Evolutionary conservation across 2,888 invertebrate species (phyloP), one percentile per base, ranked within the genome.

Genomic region (Mesochorus sp.): DNA sequence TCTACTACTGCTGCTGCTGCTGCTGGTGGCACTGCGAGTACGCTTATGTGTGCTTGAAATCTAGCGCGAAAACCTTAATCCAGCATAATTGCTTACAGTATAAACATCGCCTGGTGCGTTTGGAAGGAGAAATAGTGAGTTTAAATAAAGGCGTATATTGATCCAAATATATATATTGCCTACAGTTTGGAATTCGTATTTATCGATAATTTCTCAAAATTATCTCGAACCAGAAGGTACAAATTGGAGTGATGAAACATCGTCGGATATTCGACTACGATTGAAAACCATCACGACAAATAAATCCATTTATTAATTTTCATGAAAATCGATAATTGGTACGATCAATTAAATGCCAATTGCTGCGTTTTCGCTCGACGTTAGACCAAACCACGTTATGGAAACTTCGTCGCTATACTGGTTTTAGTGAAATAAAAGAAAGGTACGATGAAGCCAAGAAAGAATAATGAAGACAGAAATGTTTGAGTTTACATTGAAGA

Each of bases 51-150:
- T 8, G n/a, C 57, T 34, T 47, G 49, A 49, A 73, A 57, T 73
- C 62, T 64, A 76, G 68, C 47, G 51, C 74, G 51, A 61, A 55
- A 74, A 37, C 71, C 71, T 76, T 72, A 66, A 76, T 76, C 71
- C 76, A 76, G 51, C 66, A 57, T 76, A 76, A 76, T 76, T 76
- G 76, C 71, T 59, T 8, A 24, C 42, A 42, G 51, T 17, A 57
- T 64, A 76, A 76, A 76, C 71, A 71, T 64, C 12, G 51, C 64
- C 24, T 39, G n/a, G 66, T n/a, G n/a, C n/a, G 51, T 49, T 59
- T 17, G 39, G 53, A 51, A 59, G 17, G 39, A 31, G 31, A 59
- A 62, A 61, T 37, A 24, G 44, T 12, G 14, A 3, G 12, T 3
- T n/a, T n/a, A n/a, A 34, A 34, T 49, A 28, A 3, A n/a, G n/a